Base-by-base conservation (phyloP, 53 echinoderm and acorn worm genomes). In the Echinarachnius parma region DNA sequence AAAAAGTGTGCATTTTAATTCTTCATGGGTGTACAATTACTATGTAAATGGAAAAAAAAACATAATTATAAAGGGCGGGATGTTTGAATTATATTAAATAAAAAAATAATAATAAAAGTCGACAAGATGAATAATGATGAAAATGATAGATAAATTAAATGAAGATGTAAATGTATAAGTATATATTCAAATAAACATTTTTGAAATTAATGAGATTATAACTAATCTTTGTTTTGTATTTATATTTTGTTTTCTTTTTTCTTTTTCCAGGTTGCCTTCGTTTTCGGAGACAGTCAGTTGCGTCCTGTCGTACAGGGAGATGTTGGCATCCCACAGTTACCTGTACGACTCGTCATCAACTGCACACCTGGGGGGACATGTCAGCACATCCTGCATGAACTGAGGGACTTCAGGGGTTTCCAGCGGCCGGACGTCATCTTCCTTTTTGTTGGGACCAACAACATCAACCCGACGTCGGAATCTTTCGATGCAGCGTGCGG, bases 291-390 rank as follows among this genome's bases (percentile, higher is more conserved):
- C 9, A 69, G 70, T 28, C 70, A 69, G 25, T 36, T 69, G 33
- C 30, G 70, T 21, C 70, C 53, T 4, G 70, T 69, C 21, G 70
- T 69, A 24, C 70, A 69, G 34, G 34, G 24, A 0, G 15, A 69
- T 3, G 70, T 69, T 4, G 21, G 53, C 24, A 34, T 69, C 1
- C 54, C 70, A 32, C 34, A 33, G 26, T 53, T 53, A 0, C 53
- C 70, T 0, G 22, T 69, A 4, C 70, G 53, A 1, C 21, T 53
- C 13, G 34, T 69, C 34, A 53, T 69, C 53, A 69, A 69, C 54
- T 32, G 70, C 53, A 69, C 70, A 9, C 70, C 70, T 9, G 70
- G 70, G 1, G 70, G 70, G 15, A 53, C 70, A 3, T 69, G 70
- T 35, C 66, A 21, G 1, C 66, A 66, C 9, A 48, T 66, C n/a